Percentiles rank a stretch among this genome's conserved stretches.
Evolutionary conservation across 1,140 invertebrate species (phyloP).

Genomic region (Glossosoma conforme): DNA sequence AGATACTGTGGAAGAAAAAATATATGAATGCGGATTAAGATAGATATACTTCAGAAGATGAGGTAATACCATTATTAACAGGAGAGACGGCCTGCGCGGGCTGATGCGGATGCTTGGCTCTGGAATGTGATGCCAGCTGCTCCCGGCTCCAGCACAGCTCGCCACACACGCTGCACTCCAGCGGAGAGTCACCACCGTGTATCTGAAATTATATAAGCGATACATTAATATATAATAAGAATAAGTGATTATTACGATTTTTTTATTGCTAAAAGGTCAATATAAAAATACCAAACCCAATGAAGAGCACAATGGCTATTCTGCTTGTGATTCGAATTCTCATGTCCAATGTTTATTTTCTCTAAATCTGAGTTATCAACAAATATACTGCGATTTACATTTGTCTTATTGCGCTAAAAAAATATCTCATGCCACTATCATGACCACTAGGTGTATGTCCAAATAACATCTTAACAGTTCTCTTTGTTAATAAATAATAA

Average conservation of each 20-base stretch:
- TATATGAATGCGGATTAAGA: neutral
- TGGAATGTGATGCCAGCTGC: conserved; percentile 61
- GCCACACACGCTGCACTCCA: conserved; percentile 69
- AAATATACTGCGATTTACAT: no score
- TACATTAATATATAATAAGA: neutral
- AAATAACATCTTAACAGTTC: no score
- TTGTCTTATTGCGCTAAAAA: no score
- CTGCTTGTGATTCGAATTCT: no score
- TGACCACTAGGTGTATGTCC: no score
- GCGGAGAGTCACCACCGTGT: conserved; percentile 69
- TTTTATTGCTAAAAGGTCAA: no score
- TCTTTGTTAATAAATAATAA: no score
- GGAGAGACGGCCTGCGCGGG: conserved; percentile 36
- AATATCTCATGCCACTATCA: no score
- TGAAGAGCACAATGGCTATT: no score
- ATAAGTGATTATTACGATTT: neutral
- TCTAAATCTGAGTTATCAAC: no score
- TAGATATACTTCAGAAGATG: conserved; percentile 1
- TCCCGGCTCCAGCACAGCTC: conserved; percentile 74
- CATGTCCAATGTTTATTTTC: no score
- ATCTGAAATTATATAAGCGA: conserved; percentile 49
- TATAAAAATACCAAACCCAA: no score
- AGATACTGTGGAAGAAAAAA: neutral
- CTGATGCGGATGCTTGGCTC: conserved; percentile 50
- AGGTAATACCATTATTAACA: conserved; percentile 15